These are phyloP conservation scores for Hylia prasina DNA, from an alignment of 2,113 vertebrate genomes.

Conservation along the genomic window DNA sequence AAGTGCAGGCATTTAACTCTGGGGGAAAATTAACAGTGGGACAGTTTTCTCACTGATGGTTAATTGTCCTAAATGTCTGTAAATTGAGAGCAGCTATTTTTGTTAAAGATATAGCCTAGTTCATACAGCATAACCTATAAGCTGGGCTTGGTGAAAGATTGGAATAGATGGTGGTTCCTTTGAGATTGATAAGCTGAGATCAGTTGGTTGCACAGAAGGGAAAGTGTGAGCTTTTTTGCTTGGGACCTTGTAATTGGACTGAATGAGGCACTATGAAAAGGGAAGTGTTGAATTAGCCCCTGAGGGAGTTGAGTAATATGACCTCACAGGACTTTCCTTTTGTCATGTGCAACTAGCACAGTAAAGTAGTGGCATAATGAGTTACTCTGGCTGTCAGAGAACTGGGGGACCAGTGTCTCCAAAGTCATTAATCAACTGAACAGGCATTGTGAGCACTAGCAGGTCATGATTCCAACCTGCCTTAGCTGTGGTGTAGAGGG, in stretches of 20 bases:
- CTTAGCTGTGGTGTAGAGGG: not conserved
- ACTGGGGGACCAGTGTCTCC: slow-evolving; percentile 39
- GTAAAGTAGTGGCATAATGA: slow-evolving; percentile 59
- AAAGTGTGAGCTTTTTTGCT: slow-evolving; percentile 55
- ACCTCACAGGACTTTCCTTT: slow-evolving; percentile 61
- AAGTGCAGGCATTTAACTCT: not conserved
- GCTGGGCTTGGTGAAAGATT: not conserved
- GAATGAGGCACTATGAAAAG: slow-evolving; percentile 60
- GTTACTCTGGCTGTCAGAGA: slow-evolving; percentile 48
- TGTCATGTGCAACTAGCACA: slow-evolving; percentile 37
- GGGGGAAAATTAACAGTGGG: not conserved
- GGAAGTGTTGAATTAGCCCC: slow-evolving; percentile 65
- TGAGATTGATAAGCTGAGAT: slow-evolving; percentile 45
- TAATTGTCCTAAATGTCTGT: slow-evolving; percentile 16
- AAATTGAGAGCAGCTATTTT: slow-evolving; percentile 23
- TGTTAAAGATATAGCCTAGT: not conserved
- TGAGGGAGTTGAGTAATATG: slow-evolving; percentile 59
- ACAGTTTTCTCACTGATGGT: not conserved
- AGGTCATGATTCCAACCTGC: slow-evolving; percentile 23
- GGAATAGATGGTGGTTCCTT: not conserved
- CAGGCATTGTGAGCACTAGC: slow-evolving; percentile 13
- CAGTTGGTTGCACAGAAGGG: slow-evolving; percentile 36
- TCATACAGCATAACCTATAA: slow-evolving; percentile 9
- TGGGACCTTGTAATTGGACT: slow-evolving; percentile 38
- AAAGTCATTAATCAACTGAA: slow-evolving; percentile 56